These are phyloP conservation scores for Drosophila percnosoma DNA, from an alignment of 2,888 invertebrate species.

Conservation along the genomic window DNA sequence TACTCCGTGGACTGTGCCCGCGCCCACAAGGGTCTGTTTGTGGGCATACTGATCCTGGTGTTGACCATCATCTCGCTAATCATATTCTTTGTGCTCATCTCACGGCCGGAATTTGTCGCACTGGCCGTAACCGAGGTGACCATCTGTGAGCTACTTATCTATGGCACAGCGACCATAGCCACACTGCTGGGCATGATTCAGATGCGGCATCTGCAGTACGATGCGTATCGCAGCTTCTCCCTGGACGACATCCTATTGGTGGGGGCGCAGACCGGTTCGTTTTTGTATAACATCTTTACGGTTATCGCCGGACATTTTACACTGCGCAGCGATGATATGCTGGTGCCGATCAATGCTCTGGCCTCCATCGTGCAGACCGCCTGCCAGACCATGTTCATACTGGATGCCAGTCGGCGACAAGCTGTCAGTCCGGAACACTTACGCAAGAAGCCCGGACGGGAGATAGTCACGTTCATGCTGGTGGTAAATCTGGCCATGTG, in stretches of 20 bases:
- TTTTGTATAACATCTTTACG: slow-evolving; percentile 96
- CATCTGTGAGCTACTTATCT: slow-evolving; percentile 94
- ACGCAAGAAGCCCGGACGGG: slow-evolving; percentile 94
- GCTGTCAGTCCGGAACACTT: slow-evolving; percentile 93
- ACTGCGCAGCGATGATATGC: slow-evolving; percentile 91
- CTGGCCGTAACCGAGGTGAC: slow-evolving; percentile 95
- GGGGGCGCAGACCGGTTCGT: slow-evolving; percentile 97
- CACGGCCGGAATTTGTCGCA: slow-evolving; percentile 91
- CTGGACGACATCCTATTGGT: slow-evolving; percentile 95
- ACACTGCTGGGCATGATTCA: slow-evolving; percentile 95
- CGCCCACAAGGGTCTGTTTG: slow-evolving; percentile 96
- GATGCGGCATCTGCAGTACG: slow-evolving; percentile 93
- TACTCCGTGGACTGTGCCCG: slow-evolving; percentile 97
- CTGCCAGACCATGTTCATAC: slow-evolving; percentile 95
- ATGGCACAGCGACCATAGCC: slow-evolving; percentile 93
- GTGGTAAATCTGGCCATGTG: slow-evolving; percentile 97
- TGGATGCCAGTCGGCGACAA: slow-evolving; percentile 94
- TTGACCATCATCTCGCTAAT: slow-evolving; percentile 96
- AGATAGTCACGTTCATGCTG: slow-evolving; percentile 95
- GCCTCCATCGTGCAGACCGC: slow-evolving; percentile 95
- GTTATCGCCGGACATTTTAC: slow-evolving; percentile 97
- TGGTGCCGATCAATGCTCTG: slow-evolving; percentile 93
- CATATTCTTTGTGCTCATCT: slow-evolving; percentile 94
- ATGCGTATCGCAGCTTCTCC: slow-evolving; percentile 92
- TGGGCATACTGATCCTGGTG: slow-evolving; percentile 94